phyloP scores from a whole-genome alignment of 2,797 vertebrate species.

The Peromyscus nudipes region DNA sequence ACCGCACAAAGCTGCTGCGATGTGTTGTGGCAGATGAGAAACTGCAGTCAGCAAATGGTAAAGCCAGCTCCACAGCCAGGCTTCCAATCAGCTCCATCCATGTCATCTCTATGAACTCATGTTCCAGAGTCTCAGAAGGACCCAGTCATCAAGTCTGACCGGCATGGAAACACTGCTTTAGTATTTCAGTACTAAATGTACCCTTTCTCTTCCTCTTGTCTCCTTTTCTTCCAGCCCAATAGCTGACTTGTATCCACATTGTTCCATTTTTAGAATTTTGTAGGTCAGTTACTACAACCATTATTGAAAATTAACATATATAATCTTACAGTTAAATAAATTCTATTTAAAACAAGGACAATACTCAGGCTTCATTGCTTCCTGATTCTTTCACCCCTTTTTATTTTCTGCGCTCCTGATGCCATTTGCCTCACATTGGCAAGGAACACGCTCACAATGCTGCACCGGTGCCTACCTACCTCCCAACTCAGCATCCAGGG shows the following conservation, averaged over 20 bases:
- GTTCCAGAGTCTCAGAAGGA: not conserved
- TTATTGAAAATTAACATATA: slow-evolving; percentile 34
- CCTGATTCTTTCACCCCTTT: not conserved
- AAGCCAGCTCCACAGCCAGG: not conserved
- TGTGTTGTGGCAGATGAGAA: not conserved
- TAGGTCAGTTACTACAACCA: not conserved
- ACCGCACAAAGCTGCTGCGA: not conserved
- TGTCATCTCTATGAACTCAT: not conserved
- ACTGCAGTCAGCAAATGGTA: not conserved
- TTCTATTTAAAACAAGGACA: slow-evolving; percentile 37
- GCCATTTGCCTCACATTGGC: not conserved
- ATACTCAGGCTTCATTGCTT: not conserved
- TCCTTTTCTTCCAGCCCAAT: not conserved
- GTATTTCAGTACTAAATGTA: not conserved
- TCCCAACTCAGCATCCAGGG: not conserved
- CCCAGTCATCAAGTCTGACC: not conserved
- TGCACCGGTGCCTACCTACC: not conserved
- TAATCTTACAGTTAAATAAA: slow-evolving; percentile 52
- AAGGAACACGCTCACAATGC: not conserved
- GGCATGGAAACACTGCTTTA: not conserved
- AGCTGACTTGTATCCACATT: not conserved
- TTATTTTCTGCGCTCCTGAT: not conserved
- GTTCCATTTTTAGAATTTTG: slow-evolving; percentile 56
- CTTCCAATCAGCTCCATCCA: not conserved
- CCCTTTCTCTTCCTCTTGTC: not conserved